Evolutionary conservation across 2,113 vertebrate species (phyloP), one percentile per base, ranked within the genome.

Genomic region (Junco hyemalis): DNA sequence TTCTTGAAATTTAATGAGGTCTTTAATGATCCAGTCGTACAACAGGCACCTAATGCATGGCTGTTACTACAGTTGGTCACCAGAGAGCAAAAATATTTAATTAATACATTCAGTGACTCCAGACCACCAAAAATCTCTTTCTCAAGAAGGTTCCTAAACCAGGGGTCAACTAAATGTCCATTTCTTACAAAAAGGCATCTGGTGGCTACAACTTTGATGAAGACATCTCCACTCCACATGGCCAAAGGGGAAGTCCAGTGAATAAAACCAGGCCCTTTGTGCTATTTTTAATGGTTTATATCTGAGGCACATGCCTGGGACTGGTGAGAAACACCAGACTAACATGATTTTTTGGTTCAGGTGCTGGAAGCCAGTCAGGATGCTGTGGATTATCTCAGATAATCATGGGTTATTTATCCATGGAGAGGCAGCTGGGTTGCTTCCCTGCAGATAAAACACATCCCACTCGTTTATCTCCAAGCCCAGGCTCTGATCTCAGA

Each of bases 171-270:
- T 36, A 35, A 80, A 61, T 18, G 6, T 33, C 12, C 40, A 9
- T n/a, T 69, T 64, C 13, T 72, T 47, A 86, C 11, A 5, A 21
- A 66, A 61, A 86, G 4, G 6, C 15, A 61, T 29, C 7, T 22
- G 1, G 0, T 3, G 28, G 63, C 31, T 8, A 25, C 6, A 50
- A 8, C 6, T 73, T 47, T 40, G 15, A 6, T 42, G 68, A 11
- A 53, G 31, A 13, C 3, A 60, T 23, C 35, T 40, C 26, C 45
- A 12, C 4, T 53, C 66, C 40, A 48, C 8, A 3, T 3, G 33
- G 36, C 11, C 47, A 38, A 63, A 88, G 40, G 1, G 8, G 51
- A 80, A 44, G 6, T 9, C 23, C 48, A 80, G 13, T 14, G 10
- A 22, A 51, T 44, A 25, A 82, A 64, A 18, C 8, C 1, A 53